Conservation (phyloP, 1,140 invertebrate genomes). For the Dendrolimus punctatus region DNA sequence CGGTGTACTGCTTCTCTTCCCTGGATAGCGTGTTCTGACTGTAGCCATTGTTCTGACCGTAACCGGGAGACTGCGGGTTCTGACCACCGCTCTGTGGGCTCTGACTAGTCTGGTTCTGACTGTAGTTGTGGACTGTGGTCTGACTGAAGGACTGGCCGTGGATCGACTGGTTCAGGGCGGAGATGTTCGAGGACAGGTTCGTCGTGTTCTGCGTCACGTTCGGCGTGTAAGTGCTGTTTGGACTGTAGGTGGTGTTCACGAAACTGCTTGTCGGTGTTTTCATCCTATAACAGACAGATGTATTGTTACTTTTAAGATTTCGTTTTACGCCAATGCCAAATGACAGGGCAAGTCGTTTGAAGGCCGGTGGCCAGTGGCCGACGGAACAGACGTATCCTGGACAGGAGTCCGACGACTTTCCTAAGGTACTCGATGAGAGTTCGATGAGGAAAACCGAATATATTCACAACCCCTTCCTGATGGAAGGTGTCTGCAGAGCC, state of each 20-base stretch:
- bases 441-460: too few relatives aligned
- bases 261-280: constrained; percentile 54
- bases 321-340: too few relatives aligned
- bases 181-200: constrained; percentile 19
- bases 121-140: constrained; percentile 20
- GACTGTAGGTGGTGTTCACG: constrained; percentile 59
- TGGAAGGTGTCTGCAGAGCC: too few relatives aligned
- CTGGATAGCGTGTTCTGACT: constrained; percentile 4
- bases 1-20: constrained; percentile 38
- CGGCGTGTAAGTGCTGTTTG: constrained; percentile 51
- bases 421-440: too few relatives aligned
- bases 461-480: too few relatives aligned
- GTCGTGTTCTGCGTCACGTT: constrained; percentile 23
- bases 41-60: constrained; percentile 8
- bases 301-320: constrained; percentile 12
- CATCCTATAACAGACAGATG: constrained; percentile 28
- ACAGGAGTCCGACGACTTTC: too few relatives aligned
- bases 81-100: constrained; percentile 5
- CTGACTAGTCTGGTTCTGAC: constrained; percentile 13
- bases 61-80: constrained; percentile 5
- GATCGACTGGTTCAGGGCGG: constrained; percentile 27
- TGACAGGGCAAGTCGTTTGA: too few relatives aligned
- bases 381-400: too few relatives aligned
- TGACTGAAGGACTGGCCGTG: constrained; percentile 14
- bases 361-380: too few relatives aligned